These are phyloP conservation scores for Basileuterus tristriatus DNA, from an alignment of 2,797 vertebrate species.

Conservation along the genomic window DNA sequence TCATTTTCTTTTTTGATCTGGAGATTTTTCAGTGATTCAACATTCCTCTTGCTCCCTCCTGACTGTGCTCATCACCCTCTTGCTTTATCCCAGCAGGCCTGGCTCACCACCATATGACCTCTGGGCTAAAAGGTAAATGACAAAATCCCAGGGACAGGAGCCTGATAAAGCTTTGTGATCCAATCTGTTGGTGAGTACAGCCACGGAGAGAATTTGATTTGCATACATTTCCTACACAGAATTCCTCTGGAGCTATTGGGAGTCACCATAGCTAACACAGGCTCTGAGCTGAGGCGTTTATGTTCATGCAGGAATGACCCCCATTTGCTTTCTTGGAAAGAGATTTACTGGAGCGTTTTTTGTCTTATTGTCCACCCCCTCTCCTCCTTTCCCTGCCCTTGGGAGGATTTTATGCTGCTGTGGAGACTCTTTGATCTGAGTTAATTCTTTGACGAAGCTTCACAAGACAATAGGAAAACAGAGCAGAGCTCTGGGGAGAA, in stretches of 20 bases:
- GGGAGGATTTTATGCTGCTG: not conserved
- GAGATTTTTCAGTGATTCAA: not conserved
- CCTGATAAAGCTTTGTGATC: not conserved
- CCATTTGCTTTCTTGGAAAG: slow-evolving; percentile 4
- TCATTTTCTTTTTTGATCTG: not conserved
- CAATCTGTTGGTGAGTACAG: not conserved
- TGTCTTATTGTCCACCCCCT: not conserved
- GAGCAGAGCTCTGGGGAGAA: not conserved
- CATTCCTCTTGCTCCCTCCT: not conserved
- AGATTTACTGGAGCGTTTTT: slow-evolving; percentile 28
- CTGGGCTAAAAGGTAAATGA: not conserved
- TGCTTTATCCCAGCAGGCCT: not conserved
- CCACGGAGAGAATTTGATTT: not conserved
- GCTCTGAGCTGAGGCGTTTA: not conserved
- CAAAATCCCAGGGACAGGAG: not conserved
- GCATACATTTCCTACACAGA: slow-evolving; percentile 46
- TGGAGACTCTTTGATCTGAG: slow-evolving; percentile 36
- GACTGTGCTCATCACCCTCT: not conserved
- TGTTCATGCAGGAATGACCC: not conserved
- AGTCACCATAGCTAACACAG: slow-evolving; percentile 46
- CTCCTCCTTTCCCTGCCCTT: not conserved
- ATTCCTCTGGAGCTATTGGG: slow-evolving; percentile 29
- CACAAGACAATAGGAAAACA: not conserved
- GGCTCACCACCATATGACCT: not conserved
- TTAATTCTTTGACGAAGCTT: slow-evolving; percentile 29